These are phyloP conservation scores for Diogma glabrata DNA, from an alignment of 2,888 invertebrate species.

Conservation along the genomic window DNA sequence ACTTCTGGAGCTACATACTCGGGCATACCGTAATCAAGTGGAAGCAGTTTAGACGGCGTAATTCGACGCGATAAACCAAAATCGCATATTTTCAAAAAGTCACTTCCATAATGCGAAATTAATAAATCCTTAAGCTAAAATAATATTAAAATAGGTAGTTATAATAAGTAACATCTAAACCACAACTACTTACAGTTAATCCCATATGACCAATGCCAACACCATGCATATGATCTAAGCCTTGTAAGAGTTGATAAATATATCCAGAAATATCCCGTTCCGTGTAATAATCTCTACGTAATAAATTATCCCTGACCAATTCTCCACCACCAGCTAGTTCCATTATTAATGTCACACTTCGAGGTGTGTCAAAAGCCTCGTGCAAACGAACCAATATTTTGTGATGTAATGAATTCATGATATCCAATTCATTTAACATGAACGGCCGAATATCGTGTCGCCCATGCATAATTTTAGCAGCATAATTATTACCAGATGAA, in stretches of 20 bases:
- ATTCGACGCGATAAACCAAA: constrained; percentile 79
- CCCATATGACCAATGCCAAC: constrained; percentile 84
- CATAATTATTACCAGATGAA: constrained; percentile 67
- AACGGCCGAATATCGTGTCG: constrained; percentile 62
- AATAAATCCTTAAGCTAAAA: constrained; percentile 76
- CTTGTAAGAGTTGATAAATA: constrained; percentile 71
- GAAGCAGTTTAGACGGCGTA: constrained; percentile 53
- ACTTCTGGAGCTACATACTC: constrained; percentile 89
- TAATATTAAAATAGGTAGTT: constrained; percentile 5
- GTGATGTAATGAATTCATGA: constrained; percentile 79
- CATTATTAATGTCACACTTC: constrained; percentile 64
- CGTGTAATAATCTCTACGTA: constrained; percentile 57
- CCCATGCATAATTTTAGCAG: constrained; percentile 85
- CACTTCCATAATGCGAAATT: constrained; percentile 74
- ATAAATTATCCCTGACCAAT: constrained; percentile 61
- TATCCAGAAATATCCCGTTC: constrained; percentile 82
- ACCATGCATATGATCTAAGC: constrained; percentile 84
- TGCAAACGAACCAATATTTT: constrained; percentile 72
- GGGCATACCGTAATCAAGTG: constrained; percentile 77
- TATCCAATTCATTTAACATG: constrained; percentile 86
- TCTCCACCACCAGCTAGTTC: constrained; percentile 82
- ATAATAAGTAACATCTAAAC: not conserved
- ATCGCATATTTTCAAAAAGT: constrained; percentile 79
- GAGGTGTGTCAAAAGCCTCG: constrained; percentile 76
- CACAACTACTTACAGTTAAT: constrained; percentile 56